phyloP scores from a whole-genome alignment of 2,797 vertebrate genomes.

The Helarctos malayanus region DNA sequence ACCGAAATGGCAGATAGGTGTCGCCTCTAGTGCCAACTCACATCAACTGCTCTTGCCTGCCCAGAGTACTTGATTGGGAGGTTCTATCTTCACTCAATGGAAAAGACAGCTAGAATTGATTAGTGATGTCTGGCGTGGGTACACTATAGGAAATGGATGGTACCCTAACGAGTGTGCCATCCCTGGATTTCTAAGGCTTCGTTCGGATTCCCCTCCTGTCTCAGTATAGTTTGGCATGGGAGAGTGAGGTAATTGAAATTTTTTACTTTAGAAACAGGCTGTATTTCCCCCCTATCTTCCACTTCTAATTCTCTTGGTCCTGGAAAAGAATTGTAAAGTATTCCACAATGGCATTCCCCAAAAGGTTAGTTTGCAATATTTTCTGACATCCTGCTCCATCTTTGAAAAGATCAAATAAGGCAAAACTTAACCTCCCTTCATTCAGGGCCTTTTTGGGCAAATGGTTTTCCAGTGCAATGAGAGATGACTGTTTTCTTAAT shows the following conservation, averaged over 20 bases:
- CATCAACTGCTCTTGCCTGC: background rate
- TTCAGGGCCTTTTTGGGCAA: conserved; percentile 86
- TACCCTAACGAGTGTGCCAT: background rate
- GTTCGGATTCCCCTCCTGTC: background rate
- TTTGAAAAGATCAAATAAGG: conserved; percentile 82
- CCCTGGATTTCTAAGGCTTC: conserved; percentile 15
- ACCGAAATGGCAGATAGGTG: conserved; percentile 34
- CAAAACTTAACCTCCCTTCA: conserved; percentile 88
- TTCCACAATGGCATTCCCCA: conserved; percentile 70
- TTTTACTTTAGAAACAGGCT: conserved; percentile 45
- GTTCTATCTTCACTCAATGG: background rate
- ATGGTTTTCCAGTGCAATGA: conserved; percentile 86
- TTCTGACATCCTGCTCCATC: conserved; percentile 79
- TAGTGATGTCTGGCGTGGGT: conserved; percentile 3
- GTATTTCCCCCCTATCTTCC: fast-evolving
- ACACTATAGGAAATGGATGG: background rate
- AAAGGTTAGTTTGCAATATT: conserved; percentile 74
- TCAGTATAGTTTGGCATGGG: background rate
- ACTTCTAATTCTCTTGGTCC: conserved; percentile 35
- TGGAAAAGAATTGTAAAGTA: conserved; percentile 62
- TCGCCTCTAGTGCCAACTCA: background rate
- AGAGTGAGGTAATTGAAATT: conserved; percentile 27
- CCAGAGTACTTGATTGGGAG: conserved; percentile 27
- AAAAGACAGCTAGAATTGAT: background rate
- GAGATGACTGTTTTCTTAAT: conserved; percentile 89